A percentile compares a stretch with the other conserved stretches of the same genome.
These are phyloP conservation scores for Anser brachyrhynchus DNA, from an alignment of 2,113 vertebrate genomes.

Conservation along the genomic window DNA sequence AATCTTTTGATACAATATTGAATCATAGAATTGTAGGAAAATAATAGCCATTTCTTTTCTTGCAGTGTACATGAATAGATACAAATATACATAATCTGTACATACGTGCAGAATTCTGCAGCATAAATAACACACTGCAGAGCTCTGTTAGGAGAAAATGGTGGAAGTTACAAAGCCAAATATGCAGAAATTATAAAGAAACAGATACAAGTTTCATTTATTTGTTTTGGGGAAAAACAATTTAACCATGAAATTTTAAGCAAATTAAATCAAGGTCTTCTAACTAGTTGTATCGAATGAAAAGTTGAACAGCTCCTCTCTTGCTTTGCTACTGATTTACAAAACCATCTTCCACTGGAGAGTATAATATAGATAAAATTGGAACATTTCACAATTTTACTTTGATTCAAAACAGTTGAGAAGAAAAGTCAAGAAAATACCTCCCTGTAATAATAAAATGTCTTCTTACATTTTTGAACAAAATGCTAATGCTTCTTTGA, in stretches of 20 bases:
- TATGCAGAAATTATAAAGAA: not conserved
- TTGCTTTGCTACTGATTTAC: not conserved
- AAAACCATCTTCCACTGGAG: not conserved
- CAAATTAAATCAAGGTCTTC: not conserved
- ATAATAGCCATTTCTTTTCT: not conserved
- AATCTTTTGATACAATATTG: not conserved
- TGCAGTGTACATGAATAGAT: not conserved
- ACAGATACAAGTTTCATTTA: not conserved
- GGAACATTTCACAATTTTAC: not conserved
- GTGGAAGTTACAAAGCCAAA: not conserved
- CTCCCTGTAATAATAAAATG: not conserved
- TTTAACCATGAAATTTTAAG: not conserved
- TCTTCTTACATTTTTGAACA: not conserved
- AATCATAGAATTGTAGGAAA: not conserved
- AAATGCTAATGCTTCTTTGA: not conserved
- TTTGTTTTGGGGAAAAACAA: not conserved
- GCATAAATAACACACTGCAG: not conserved
- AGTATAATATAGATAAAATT: not conserved
- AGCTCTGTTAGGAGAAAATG: not conserved
- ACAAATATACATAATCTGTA: rapidly evolving
- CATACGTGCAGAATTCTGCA: not conserved
- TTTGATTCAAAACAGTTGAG: not conserved
- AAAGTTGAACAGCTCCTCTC: not conserved
- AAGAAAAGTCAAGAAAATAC: not conserved
- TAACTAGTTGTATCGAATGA: not conserved